Conservation (phyloP, 2,113 vertebrate species). For the Pelvicachromis taeniatus region DNA sequence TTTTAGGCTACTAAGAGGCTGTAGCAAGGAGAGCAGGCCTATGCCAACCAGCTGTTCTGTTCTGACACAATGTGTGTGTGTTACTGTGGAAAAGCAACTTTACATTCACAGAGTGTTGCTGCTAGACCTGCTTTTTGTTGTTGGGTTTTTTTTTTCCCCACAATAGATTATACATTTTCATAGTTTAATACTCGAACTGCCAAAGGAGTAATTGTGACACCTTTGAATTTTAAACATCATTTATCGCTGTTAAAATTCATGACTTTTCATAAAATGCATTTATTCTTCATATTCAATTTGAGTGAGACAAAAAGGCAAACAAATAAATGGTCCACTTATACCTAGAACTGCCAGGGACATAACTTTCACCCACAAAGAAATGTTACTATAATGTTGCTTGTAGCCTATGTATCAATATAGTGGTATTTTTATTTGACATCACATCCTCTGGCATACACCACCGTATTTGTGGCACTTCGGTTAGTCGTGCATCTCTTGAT, state of each 20-base stretch:
- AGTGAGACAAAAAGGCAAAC: neutral
- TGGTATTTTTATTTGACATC: neutral
- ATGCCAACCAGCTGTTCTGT: neutral
- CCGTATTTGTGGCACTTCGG: neutral
- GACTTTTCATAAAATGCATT: neutral
- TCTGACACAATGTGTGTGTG: neutral
- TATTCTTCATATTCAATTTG: neutral
- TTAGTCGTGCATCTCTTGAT: neutral
- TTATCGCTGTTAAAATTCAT: neutral
- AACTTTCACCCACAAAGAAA: neutral
- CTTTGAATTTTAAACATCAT: neutral
- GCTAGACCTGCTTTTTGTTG: neutral
- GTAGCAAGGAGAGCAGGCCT: neutral
- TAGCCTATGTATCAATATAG: neutral
- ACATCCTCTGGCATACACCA: neutral
- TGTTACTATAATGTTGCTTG: neutral
- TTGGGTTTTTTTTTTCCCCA: fast-evolving
- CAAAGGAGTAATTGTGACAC: neutral
- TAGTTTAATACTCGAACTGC: neutral
- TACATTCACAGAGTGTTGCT: neutral
- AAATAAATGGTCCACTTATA: neutral
- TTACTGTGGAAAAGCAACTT: neutral
- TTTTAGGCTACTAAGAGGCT: neutral
- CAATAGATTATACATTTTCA: neutral
- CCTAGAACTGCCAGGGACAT: neutral